Evolutionary conservation across 2,113 vertebrate genomes (phyloP).

Genomic region (Danio rerio): DNA sequence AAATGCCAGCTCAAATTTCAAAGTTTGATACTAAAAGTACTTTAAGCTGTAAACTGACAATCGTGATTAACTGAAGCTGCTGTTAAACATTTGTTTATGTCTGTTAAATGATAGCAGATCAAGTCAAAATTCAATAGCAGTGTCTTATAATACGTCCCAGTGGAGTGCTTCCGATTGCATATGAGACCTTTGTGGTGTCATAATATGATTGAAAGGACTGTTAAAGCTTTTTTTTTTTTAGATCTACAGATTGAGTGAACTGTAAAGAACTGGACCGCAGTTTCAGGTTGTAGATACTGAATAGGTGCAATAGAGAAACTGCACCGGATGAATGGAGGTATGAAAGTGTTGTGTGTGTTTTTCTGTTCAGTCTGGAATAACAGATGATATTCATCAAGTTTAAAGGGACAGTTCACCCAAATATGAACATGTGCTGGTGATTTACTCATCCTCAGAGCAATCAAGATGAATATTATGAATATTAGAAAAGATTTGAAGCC

Average conservation of each 20-base stretch:
- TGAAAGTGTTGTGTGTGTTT: background rate
- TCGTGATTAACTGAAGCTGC: constrained; percentile 1
- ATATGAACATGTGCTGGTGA: too few species aligned
- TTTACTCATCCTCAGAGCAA: too few species aligned
- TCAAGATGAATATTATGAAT: too few species aligned
- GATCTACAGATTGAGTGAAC: background rate
- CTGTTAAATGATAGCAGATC: background rate
- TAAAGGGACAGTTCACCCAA: too few species aligned
- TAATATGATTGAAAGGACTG: background rate
- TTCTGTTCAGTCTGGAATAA: background rate
- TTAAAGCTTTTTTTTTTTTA: background rate
- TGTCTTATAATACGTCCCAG: background rate
- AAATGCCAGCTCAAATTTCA: constrained; percentile 3
- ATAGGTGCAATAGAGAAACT: constrained; percentile 34
- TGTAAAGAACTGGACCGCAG: constrained; percentile 10
- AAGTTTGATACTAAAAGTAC: background rate
- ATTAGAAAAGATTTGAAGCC: too few species aligned
- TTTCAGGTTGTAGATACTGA: background rate
- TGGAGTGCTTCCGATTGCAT: background rate
- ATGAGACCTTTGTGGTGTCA: background rate
- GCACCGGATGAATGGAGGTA: background rate
- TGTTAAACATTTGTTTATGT: background rate
- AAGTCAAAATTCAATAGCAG: background rate
- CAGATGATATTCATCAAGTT: background rate
- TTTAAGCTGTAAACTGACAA: constrained; percentile 25